Evolutionary conservation across 1,140 invertebrate genomes (phyloP).

Genomic region (Frieseomelitta varia): DNA sequence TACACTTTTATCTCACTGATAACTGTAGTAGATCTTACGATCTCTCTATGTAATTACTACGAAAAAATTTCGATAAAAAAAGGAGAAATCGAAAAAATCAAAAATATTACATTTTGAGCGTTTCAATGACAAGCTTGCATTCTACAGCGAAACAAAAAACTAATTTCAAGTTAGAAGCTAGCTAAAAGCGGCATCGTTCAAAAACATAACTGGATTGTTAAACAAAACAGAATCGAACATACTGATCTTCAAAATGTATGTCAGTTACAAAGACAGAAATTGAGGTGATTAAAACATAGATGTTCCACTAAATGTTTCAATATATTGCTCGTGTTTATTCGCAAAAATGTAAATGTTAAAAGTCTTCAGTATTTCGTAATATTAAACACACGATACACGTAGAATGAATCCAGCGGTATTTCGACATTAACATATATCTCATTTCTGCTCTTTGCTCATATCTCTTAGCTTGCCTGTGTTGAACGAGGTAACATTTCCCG

Average conservation of each 20-base stretch:
- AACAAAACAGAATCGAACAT: background rate
- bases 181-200: background rate
- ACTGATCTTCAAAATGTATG: background rate
- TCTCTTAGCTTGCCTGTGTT: background rate
- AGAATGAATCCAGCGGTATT: background rate
- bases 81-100: background rate
- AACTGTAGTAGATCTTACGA: background rate
- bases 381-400: background rate
- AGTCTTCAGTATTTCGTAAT: background rate
- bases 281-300: too few species aligned
- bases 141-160: background rate
- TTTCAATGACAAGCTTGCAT: background rate
- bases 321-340: background rate
- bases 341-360: background rate
- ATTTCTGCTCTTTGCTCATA: background rate
- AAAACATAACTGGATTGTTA: background rate
- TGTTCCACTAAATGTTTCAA: background rate
- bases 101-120: background rate
- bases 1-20: background rate
- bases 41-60: background rate
- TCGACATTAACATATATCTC: background rate
- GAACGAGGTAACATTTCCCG: conserved; percentile 17
- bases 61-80: background rate
- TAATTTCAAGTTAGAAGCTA: background rate
- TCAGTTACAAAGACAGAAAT: background rate